Conservation (phyloP, 2,888 invertebrate species). For the Zelleria hepariella region DNA sequence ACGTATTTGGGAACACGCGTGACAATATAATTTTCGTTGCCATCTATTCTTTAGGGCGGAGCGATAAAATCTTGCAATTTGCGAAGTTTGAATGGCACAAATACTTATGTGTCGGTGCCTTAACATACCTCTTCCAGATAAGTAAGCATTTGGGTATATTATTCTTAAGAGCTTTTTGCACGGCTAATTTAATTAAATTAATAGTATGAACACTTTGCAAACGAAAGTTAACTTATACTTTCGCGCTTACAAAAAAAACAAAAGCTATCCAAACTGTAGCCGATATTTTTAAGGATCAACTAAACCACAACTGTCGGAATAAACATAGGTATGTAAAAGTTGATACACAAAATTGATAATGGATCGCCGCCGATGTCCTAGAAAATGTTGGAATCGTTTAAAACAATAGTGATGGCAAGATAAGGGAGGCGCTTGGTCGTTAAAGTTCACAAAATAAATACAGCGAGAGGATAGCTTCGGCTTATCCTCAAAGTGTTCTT, state of each 20-base stretch:
- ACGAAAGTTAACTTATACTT: too few species aligned
- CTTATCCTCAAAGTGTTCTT: neutral
- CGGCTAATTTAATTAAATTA: neutral
- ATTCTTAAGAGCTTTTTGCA: too few species aligned
- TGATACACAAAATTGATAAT: constrained; percentile 31
- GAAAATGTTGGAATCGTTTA: constrained; percentile 41
- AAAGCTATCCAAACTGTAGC: neutral
- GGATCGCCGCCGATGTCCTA: constrained; percentile 45
- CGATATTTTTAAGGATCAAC: neutral
- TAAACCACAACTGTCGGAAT: neutral
- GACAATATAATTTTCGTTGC: constrained; percentile 44
- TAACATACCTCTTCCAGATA: too few species aligned
- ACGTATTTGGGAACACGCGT: constrained; percentile 30
- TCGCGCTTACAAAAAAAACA: too few species aligned
- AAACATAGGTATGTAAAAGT: neutral
- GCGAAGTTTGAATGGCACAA: too few species aligned
- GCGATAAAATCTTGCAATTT: too few species aligned
- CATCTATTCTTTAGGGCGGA: too few species aligned
- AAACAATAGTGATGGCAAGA: constrained; percentile 59
- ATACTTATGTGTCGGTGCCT: too few species aligned
- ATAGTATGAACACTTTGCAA: too few species aligned
- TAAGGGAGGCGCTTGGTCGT: constrained; percentile 42
- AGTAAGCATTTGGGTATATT: too few species aligned
- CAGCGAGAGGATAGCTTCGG: neutral
- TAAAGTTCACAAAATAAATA: constrained; percentile 19